Base-by-base conservation (phyloP, 2,888 invertebrate species). In the Ectropis crepuscularia region DNA sequence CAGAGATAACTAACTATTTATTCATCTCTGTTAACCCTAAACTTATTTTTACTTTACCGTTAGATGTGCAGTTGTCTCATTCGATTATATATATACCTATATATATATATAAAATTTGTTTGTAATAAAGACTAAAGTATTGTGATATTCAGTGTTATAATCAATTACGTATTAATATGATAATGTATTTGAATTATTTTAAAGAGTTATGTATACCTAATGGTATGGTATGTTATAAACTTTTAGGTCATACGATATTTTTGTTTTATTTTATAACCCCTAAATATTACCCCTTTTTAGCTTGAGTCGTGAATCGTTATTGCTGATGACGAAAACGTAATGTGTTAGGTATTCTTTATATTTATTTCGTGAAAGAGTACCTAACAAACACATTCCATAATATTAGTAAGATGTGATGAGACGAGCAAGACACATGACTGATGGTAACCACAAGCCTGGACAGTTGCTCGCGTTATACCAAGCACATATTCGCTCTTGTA, bases 61-160 rank as follows among this genome's bases (percentile, higher is more conserved):
- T 55, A 47, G 10, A 28, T 55, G 39, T 8, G 6, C 42, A 47
- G 53, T 64, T 62, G 67, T 63, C 55, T 65, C 61, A 46, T 64
- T 69, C 63, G 53, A 63, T 67, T 57, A 42, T 55, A 51, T 57
- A 42, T 55, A 51, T 55, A 55, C 47, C 11, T 45, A 12, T 60
- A 55, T 47, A 55, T 51, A 9, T 45, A 12, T 60, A 55, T 47
- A 47, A n/a, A 43, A 47, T 57, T 36, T 74, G 66, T 78, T 80
- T 79, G 66, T 78, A 80, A 80, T 83, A 84, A 89, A 89, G 89
- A 89, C 88, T 90, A 85, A 83, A 90, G 84, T 91, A 91, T 89
- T 91, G 91, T 91, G 91, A 91, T 91, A 91, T 88, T 65, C 81
- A 85, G 71, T 83, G 82, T 86, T 72, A 69, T 61, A 62, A 57